Base-by-base conservation (phyloP, 64 coral and sea anemone genomes). In the Dendrophyllia cribrosa region DNA sequence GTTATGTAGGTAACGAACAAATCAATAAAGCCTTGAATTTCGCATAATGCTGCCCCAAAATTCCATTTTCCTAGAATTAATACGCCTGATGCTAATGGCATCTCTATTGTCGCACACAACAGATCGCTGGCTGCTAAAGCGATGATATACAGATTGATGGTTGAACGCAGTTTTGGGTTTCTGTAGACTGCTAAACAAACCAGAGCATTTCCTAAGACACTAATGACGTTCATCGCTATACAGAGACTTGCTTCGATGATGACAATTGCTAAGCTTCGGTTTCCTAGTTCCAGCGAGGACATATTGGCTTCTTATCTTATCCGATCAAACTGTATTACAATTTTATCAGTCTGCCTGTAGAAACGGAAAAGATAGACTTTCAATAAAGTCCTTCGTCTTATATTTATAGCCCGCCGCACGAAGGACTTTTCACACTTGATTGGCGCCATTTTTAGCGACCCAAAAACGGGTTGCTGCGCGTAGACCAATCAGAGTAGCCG, bases 1-100 rank as follows among this genome's bases (percentile, higher is more conserved):
- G 48, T 72, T 16, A 73, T 66, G 12, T 70, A 48, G 5, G 70
- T 87, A 7, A 73, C 68, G 24, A 72, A 87, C 2, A 55, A 12
- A 16, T 74, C 70, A 59, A 93, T 78, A 43, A 93, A 93, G 13
- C 76, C 92, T 16, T 88, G 85, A 59, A 70, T 49, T 66, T 65
- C 70, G 63, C 92, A 93, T 26, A 85, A 85, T 14, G 43, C 43
- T 12, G 66, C 59, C 10, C 76, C 56, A 11, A 79, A 86, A 24
- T 82, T 43, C 92, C 76, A 88, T 34, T 58, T 55, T 25, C 85
- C 92, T 2, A 19, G 43, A 14, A 83, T 83, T 17, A 83, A 66
- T 0, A 65, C 60, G 17, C 6, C 59, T 17, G 79, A 64, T 8
- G 79, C 60, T 11, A 64, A 19, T 1, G 79, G 59, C 79, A 83